Conservation (phyloP, 64 coral and sea anemone genomes). For the Pachyseris speciosa region DNA sequence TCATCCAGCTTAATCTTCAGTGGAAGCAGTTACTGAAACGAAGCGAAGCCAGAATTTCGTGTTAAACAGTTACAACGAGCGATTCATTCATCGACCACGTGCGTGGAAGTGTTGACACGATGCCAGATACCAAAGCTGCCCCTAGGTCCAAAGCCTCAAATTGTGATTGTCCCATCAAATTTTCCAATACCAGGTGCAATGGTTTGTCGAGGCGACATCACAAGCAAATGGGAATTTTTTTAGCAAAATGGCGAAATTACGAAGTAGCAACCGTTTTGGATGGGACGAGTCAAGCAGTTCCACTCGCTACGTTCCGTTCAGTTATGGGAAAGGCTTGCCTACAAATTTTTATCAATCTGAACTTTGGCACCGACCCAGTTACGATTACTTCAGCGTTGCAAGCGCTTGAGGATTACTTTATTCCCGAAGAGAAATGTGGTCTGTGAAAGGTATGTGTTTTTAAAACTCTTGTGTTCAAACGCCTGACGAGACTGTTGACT, state of each 20-base stretch:
- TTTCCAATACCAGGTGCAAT: slow-evolving; percentile 25
- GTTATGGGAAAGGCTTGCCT: slow-evolving; percentile 47
- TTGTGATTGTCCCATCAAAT: background rate
- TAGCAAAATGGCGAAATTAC: slow-evolving; percentile 60
- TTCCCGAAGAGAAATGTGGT: slow-evolving; percentile 66
- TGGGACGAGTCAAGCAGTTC: background rate
- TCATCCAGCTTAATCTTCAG: background rate
- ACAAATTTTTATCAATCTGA: slow-evolving; percentile 61
- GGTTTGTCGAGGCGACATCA: slow-evolving; percentile 47
- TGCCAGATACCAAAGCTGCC: background rate
- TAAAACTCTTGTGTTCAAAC: slow-evolving; percentile 62
- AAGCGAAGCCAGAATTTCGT: background rate
- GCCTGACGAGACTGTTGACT: slow-evolving; percentile 35
- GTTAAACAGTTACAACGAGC: background rate
- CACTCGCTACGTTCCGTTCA: background rate
- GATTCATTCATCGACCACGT: slow-evolving; percentile 21
- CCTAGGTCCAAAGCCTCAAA: slow-evolving; percentile 1
- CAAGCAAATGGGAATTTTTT: slow-evolving; percentile 65
- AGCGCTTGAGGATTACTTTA: slow-evolving; percentile 54
- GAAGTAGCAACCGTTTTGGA: slow-evolving; percentile 56
- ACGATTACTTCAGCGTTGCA: slow-evolving; percentile 8
- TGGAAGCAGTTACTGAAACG: background rate
- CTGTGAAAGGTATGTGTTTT: slow-evolving; percentile 55
- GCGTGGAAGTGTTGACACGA: slow-evolving; percentile 14
- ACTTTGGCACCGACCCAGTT: slow-evolving; percentile 29